Base-by-base conservation (phyloP, 2,888 invertebrate species). In the Trachelus stipa region DNA sequence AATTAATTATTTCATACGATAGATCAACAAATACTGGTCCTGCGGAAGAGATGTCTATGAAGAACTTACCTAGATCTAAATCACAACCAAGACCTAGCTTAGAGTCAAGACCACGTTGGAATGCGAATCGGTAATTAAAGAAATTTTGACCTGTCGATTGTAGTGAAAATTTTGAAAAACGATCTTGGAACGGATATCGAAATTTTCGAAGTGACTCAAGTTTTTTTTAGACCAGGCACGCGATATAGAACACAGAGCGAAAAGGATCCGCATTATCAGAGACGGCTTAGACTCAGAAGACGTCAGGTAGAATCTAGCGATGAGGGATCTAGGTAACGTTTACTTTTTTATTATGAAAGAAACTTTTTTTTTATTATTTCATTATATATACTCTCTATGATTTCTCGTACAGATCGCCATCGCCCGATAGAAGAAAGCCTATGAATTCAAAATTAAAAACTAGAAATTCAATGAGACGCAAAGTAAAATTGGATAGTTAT, bases 181-280 rank as follows among this genome's bases (percentile, higher is more conserved):
- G 73, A 34, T 31, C 34, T 30, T 34, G 76, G 77, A 78, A 76
- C 77, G 78, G 80, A 80, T 82, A 79, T 77, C 73, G 80, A 79
- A 81, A 81, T 78, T 83, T 81, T 83, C 79, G 79, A 84, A 77
- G 92, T 92, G 73, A 92, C 91, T 80, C 88, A 34, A 77, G 33
- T 40, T 77, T 69, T 15, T 74, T 76, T 81, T 83, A 90, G 90
- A 82, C 97, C 97, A 9, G 95, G 95, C 34, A 96, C 96, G 12
- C 95, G 96, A 86, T 97, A 97, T 88, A 94, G 97, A 80, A 97
- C 97, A 88, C 97, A 97, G 91, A 97, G 97, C 87, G 97, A 97
- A 90, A 96, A 97, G 87, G 97, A 97, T 92, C 96, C 96, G 0
- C 95, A 96, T 89, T 97, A 96, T 86, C 94, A 95, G 80, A 92